Conservation (phyloP, 30 jellyfish, hydroid and myxozoan genomes). For the Calvadosia cruxmelitensis region DNA sequence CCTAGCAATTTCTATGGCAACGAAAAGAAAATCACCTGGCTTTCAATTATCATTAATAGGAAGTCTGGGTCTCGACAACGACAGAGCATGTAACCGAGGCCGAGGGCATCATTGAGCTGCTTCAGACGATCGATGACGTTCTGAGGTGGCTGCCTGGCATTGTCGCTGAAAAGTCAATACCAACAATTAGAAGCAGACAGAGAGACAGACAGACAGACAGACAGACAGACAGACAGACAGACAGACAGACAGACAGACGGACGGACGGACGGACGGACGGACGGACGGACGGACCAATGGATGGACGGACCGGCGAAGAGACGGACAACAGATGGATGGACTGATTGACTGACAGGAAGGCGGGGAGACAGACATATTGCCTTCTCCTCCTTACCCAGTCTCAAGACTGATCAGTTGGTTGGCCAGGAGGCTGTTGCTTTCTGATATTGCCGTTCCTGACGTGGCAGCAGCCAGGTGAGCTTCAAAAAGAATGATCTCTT, state of each 20-base stretch:
- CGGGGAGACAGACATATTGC: too few relatives aligned
- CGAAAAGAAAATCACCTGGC: too few relatives aligned
- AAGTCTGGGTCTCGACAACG: constrained; percentile 76
- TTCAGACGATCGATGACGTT: constrained; percentile 50
- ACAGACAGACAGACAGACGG: too few relatives aligned
- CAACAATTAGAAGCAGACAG: too few relatives aligned
- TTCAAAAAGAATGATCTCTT: constrained; percentile 74
- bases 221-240: too few relatives aligned
- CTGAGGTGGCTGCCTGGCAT: constrained; percentile 76
- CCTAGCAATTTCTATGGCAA: too few relatives aligned
- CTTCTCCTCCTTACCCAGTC: constrained; percentile 42
- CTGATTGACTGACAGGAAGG: too few relatives aligned
- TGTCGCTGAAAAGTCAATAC: constrained; percentile 52
- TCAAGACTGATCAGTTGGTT: constrained; percentile 72
- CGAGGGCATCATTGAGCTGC: constrained; percentile 48
- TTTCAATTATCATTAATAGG: constrained; percentile 47
- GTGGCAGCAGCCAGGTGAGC: constrained; percentile 95
- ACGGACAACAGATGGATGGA: too few relatives aligned
- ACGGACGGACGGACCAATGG: too few relatives aligned
- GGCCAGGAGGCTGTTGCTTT: constrained; percentile 71
- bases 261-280: too few relatives aligned
- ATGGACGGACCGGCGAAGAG: too few relatives aligned
- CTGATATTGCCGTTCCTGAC: constrained; percentile 52
- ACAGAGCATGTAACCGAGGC: constrained; percentile 81
- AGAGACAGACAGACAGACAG: too few relatives aligned